A percentile compares a stretch with the other conserved stretches of the same genome.
phyloP scores from a whole-genome alignment of 2,888 invertebrate species.

The Bellardia pandia region DNA sequence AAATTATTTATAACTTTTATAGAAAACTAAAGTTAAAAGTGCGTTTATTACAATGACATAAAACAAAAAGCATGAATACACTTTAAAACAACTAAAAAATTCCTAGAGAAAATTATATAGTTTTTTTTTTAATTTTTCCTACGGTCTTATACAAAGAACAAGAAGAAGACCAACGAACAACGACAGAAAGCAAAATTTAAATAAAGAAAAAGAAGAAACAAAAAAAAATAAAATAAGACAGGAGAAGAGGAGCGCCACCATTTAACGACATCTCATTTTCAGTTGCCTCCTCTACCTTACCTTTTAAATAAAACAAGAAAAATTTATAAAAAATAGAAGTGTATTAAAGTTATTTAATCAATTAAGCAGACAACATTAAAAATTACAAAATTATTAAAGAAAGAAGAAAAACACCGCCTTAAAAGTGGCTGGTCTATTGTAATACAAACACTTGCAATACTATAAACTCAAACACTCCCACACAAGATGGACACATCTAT shows the following conservation, averaged over 20 bases:
- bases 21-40: conserved; percentile 17
- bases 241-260: conserved; percentile 58
- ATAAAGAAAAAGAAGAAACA: conserved; percentile 15
- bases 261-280: conserved; percentile 37
- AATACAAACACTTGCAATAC: not conserved
- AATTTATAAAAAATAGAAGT: not conserved
- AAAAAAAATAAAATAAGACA: conserved; percentile 26
- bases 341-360: conserved; percentile 50
- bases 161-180: conserved; percentile 58
- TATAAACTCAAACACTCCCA: not conserved
- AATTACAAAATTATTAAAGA: not conserved
- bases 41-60: conserved; percentile 22
- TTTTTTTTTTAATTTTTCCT: conserved; percentile 29
- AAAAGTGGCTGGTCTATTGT: conserved; percentile 48
- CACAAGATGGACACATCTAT: conserved; percentile 58
- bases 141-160: conserved; percentile 58
- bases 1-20: conserved; percentile 41
- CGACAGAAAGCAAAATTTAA: conserved; percentile 38
- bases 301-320: conserved; percentile 4
- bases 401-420: conserved; percentile 43
- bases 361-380: not conserved
- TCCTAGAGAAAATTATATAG: conserved; percentile 17
- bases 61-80: not conserved
- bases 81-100: conserved; percentile 15
- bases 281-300: not conserved